phyloP scores from a whole-genome alignment of 2,797 vertebrate species.

The Alauda arvensis region DNA sequence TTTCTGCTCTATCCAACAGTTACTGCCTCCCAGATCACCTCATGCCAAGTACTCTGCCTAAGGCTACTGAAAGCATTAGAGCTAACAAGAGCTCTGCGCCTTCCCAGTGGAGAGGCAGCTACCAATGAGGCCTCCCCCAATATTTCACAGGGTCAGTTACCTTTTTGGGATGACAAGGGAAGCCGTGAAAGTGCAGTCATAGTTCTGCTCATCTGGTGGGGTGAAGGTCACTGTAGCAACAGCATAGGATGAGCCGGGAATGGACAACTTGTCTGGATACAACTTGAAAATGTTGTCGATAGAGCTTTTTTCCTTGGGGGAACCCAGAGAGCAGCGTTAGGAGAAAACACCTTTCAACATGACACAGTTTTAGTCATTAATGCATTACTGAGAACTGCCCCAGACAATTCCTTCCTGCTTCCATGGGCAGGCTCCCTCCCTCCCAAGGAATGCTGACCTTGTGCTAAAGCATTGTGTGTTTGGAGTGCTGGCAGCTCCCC shows the following conservation, averaged over 20 bases:
- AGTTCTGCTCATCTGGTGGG: conserved; percentile 72
- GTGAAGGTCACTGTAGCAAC: conserved; percentile 73
- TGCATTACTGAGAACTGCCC: background rate
- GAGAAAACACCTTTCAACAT: background rate
- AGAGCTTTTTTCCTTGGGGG: conserved; percentile 20
- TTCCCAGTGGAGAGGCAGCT: background rate
- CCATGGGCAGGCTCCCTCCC: background rate
- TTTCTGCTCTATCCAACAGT: background rate
- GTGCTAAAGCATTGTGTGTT: background rate
- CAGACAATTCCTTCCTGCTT: background rate
- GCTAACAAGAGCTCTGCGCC: background rate
- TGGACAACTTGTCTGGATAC: conserved; percentile 62
- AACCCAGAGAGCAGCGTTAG: background rate
- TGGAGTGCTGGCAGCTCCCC: background rate
- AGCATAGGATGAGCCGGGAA: conserved; percentile 69
- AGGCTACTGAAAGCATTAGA: background rate
- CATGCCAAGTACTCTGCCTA: background rate
- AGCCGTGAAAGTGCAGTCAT: conserved; percentile 77
- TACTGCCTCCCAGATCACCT: background rate
- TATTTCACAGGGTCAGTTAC: conserved; percentile 46
- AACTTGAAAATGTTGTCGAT: conserved; percentile 72
- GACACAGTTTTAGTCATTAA: background rate
- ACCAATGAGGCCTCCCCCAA: background rate
- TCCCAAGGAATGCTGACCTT: background rate
- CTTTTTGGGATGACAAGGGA: conserved; percentile 66